Conservation (phyloP, 2,113 vertebrate species). For the Anseranas semipalmata region DNA sequence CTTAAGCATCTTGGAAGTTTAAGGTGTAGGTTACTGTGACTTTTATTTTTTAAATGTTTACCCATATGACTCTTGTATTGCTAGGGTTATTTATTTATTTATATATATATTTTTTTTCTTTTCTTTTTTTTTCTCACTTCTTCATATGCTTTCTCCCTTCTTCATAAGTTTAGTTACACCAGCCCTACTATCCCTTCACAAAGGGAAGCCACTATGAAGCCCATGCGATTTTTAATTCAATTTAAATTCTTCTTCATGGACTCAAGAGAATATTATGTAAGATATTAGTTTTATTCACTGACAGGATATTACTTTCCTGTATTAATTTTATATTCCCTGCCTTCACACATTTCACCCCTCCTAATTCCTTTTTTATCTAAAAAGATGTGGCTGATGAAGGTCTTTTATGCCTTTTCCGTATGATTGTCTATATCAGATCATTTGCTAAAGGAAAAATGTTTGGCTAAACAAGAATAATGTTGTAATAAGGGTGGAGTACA, state of each 20-base stretch:
- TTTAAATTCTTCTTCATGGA: neutral
- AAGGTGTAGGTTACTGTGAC: neutral
- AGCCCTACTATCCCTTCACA: neutral
- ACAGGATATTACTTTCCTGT: neutral
- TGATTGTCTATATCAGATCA: slow-evolving; percentile 36
- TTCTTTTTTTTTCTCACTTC: rapidly evolving
- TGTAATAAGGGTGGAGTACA: slow-evolving; percentile 68
- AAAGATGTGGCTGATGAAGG: neutral
- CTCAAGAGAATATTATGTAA: neutral
- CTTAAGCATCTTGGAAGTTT: neutral
- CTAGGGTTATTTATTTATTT: neutral
- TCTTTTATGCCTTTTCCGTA: slow-evolving; percentile 16
- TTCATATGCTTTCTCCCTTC: neutral
- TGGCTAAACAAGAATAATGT: slow-evolving; percentile 62
- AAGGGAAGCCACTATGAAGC: neutral
- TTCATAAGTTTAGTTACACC: neutral
- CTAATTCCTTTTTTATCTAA: neutral
- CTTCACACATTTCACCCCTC: neutral
- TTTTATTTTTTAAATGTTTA: neutral
- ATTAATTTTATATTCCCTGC: neutral
- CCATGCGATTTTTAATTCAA: neutral
- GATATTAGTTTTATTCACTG: neutral
- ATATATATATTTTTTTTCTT: too few species aligned
- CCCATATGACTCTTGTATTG: neutral
- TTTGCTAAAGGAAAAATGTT: slow-evolving; percentile 54